These are phyloP conservation scores for Hippopotamus amphibius DNA, from an alignment of 2,113 vertebrate species.

Conservation along the genomic window DNA sequence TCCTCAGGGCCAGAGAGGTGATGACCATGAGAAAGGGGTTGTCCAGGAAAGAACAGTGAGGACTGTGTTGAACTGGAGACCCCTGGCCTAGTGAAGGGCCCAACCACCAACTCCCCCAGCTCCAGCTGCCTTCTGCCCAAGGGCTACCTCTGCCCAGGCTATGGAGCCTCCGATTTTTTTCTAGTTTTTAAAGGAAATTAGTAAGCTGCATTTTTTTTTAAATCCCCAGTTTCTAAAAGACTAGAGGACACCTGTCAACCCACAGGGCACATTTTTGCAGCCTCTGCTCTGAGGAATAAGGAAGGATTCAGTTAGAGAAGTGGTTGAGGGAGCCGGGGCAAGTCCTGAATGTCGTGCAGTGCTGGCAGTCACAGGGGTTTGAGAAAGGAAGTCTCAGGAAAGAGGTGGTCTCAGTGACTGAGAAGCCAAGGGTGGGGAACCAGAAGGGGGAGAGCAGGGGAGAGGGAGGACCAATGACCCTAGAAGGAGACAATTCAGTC, in stretches of 20 bases:
- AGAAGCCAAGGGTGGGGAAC: neutral
- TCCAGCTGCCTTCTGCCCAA: neutral
- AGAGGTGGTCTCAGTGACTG: neutral
- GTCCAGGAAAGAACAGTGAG: neutral
- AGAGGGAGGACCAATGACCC: neutral
- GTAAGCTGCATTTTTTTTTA: neutral
- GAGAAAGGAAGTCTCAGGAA: neutral
- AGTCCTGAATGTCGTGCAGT: neutral
- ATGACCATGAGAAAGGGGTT: neutral
- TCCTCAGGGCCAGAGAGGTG: neutral
- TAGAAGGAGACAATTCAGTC: neutral
- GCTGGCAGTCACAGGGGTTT: neutral
- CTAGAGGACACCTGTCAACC: neutral
- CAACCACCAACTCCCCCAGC: neutral
- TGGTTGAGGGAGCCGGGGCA: neutral
- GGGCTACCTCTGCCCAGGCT: too few relatives aligned
- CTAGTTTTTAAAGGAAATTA: neutral
- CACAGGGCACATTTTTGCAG: neutral
- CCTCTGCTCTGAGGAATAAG: neutral
- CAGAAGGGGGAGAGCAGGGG: neutral
- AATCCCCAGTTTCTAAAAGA: conserved; percentile 13
- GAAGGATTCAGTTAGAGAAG: neutral
- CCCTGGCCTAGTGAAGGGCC: neutral
- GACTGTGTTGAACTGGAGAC: neutral
- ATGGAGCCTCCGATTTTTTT: neutral